phyloP scores from a whole-genome alignment of 2,113 vertebrate genomes.

The Zosterops pallidus region DNA sequence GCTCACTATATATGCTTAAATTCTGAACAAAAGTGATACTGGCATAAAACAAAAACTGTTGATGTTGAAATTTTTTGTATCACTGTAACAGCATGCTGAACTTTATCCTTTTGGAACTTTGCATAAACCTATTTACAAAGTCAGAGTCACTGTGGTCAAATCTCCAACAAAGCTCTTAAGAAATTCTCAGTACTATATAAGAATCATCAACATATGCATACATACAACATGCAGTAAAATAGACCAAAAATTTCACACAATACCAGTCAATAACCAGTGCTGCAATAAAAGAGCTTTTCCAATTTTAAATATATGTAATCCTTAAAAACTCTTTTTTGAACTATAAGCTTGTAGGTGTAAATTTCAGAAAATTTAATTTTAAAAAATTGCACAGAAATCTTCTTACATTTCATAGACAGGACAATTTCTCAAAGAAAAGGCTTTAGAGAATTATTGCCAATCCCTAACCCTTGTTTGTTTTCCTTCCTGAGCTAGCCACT shows the following conservation, averaged over 20 bases:
- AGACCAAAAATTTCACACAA: background rate
- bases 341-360: background rate
- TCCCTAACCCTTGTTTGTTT: background rate
- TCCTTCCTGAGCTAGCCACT: background rate
- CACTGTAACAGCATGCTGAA: background rate
- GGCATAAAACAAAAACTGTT: background rate
- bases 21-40: background rate
- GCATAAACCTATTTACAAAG: background rate
- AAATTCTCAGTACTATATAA: background rate
- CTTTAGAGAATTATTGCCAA: background rate
- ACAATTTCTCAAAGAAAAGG: background rate
- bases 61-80: background rate
- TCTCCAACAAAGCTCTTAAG: background rate
- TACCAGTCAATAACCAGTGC: background rate
- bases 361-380: background rate
- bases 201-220: background rate
- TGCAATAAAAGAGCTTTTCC: background rate
- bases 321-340: background rate
- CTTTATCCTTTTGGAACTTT: background rate
- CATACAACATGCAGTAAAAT: fast-evolving
- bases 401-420: background rate
- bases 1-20: background rate
- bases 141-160: background rate
- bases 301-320: background rate
- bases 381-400: background rate